A percentile compares a stretch with the other conserved stretches of the same genome.
Evolutionary conservation across 2,888 invertebrate species (phyloP).

Genomic region (Poecilus cupreus): DNA sequence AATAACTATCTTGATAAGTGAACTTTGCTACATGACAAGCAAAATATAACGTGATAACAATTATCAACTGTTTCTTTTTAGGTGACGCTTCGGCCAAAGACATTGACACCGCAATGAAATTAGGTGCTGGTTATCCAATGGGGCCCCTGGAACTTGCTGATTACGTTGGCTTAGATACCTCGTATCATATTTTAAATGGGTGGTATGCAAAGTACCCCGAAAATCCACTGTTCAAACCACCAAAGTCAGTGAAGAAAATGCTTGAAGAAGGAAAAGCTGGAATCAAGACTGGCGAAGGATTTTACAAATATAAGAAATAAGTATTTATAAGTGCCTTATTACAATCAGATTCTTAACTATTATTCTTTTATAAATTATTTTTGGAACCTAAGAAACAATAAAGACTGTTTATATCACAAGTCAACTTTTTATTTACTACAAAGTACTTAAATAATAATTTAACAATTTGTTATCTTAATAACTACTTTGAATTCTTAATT

Average conservation of each 20-base stretch:
- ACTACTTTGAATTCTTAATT: no score
- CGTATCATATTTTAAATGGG: conserved; percentile 84
- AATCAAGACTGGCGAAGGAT: conserved; percentile 88
- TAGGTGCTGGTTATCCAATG: conserved; percentile 93
- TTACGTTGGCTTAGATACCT: conserved; percentile 89
- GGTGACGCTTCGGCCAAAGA: conserved; percentile 84
- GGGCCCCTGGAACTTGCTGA: conserved; percentile 91
- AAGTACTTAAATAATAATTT: no score
- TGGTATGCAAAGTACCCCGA: conserved; percentile 85
- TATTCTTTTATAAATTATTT: conserved; percentile 23
- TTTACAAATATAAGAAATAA: conserved; percentile 82
- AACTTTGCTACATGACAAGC: conserved; percentile 18
- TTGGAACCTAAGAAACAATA: neutral
- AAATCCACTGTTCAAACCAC: conserved; percentile 80
- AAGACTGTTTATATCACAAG: no score
- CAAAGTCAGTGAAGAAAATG: conserved; percentile 79
- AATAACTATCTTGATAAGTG: neutral
- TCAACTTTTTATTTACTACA: no score
- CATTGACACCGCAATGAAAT: conserved; percentile 92
- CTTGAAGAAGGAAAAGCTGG: conserved; percentile 88
- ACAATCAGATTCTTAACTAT: neutral
- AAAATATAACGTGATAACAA: conserved; percentile 1
- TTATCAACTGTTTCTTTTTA: conserved; percentile 64
- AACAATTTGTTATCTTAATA: no score
- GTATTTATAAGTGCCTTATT: conserved; percentile 25